These are phyloP conservation scores for Aphidius gifuensis DNA, from an alignment of 1,140 invertebrate species.

Conservation along the genomic window DNA sequence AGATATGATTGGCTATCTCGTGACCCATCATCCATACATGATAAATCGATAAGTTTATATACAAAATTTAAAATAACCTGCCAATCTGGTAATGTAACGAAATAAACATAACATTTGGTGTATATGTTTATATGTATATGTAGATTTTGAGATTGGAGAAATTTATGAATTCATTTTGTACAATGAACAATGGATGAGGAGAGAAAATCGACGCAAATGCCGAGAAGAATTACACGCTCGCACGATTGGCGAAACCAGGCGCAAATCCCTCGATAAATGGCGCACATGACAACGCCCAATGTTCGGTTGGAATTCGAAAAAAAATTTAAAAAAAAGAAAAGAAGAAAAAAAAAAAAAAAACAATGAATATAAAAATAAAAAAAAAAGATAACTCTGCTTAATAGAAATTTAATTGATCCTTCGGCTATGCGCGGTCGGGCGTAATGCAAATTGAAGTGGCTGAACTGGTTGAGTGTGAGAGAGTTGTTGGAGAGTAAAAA, in stretches of 20 bases:
- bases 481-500: slow-evolving; percentile 2
- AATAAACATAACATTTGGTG: too few species aligned
- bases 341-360: slow-evolving; percentile 43
- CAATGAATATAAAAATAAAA: slow-evolving; percentile 29
- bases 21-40: too few species aligned
- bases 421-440: slow-evolving; percentile 46
- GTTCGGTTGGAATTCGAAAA: neutral
- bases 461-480: slow-evolving; percentile 25
- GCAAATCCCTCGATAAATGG: slow-evolving; percentile 14
- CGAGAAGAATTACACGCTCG: slow-evolving; percentile 9
- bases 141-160: too few species aligned
- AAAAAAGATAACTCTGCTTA: slow-evolving; percentile 45
- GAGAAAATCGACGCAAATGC: too few species aligned
- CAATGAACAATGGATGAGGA: too few species aligned
- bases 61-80: too few species aligned
- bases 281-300: neutral
- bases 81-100: too few species aligned
- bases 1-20: too few species aligned
- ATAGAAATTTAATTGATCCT: slow-evolving; percentile 55
- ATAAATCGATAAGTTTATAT: too few species aligned
- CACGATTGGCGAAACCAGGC: neutral
- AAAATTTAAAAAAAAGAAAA: too few species aligned
- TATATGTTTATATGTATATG: too few species aligned
- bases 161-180: too few species aligned
- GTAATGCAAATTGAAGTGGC: slow-evolving; percentile 49